phyloP scores from a whole-genome alignment of 2,888 invertebrate genomes.

The Pammene fasciana region DNA sequence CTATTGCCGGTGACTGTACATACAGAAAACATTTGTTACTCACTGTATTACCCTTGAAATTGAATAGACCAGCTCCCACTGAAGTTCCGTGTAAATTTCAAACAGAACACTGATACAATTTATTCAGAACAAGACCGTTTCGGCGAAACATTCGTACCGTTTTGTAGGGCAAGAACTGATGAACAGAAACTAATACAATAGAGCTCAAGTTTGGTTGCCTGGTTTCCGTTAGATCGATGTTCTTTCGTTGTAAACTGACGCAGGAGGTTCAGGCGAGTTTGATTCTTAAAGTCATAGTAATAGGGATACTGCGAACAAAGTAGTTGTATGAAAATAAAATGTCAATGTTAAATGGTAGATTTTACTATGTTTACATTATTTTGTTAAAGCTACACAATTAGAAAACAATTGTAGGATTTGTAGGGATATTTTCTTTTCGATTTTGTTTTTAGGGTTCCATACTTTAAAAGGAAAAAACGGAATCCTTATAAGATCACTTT shows the following conservation, averaged over 20 bases:
- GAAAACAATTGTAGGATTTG: neutral
- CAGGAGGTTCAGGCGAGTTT: neutral
- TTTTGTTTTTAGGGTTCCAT: neutral
- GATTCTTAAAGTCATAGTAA: neutral
- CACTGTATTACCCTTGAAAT: too few relatives aligned
- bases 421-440: neutral
- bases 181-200: constrained; percentile 38
- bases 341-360: constrained; percentile 7
- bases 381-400: neutral
- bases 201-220: constrained; percentile 28
- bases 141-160: constrained; percentile 34
- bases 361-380: neutral
- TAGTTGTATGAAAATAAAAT: neutral
- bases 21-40: too few relatives aligned
- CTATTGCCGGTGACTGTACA: too few relatives aligned
- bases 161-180: constrained; percentile 27
- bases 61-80: neutral
- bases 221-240: constrained; percentile 35
- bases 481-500: neutral
- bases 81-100: constrained; percentile 12
- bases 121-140: constrained; percentile 23
- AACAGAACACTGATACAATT: constrained; percentile 10
- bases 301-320: too few relatives aligned
- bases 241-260: neutral
- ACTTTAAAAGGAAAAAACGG: too few relatives aligned